These are phyloP conservation scores for Sternarchorhynchus goeldii DNA, from an alignment of 2,797 vertebrate species.

Conservation along the genomic window DNA sequence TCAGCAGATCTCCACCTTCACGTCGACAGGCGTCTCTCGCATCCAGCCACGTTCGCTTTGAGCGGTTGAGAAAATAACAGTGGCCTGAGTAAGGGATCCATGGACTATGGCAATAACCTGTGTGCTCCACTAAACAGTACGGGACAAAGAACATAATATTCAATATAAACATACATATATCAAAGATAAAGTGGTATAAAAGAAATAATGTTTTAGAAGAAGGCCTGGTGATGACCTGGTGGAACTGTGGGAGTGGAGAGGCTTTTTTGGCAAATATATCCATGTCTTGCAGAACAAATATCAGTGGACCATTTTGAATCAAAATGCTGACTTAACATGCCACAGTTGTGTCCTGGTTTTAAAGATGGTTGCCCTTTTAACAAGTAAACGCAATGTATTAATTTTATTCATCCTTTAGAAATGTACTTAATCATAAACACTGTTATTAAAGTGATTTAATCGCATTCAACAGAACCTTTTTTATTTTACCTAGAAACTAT, in stretches of 20 bases:
- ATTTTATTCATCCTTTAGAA: not conserved
- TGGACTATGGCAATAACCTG: slow-evolving; percentile 63
- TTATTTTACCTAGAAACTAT: too few species aligned
- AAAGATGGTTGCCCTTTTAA: slow-evolving; percentile 82
- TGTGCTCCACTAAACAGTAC: slow-evolving; percentile 61
- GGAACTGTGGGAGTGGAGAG: slow-evolving; percentile 71
- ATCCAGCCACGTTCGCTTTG: slow-evolving; percentile 76
- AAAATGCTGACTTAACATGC: slow-evolving; percentile 74
- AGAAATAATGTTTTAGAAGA: not conserved
- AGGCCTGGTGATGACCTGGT: slow-evolving; percentile 69
- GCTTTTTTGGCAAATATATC: slow-evolving; percentile 88
- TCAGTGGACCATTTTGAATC: slow-evolving; percentile 83
- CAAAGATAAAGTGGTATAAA: not conserved
- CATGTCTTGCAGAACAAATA: slow-evolving; percentile 80
- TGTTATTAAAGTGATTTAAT: too few species aligned
- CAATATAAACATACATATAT: slow-evolving; percentile 6
- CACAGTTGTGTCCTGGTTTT: slow-evolving; percentile 86
- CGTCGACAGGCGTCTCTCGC: slow-evolving; percentile 81
- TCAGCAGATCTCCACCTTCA: slow-evolving; percentile 84
- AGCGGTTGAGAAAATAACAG: slow-evolving; percentile 83
- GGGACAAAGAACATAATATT: slow-evolving; percentile 10
- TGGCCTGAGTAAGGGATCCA: slow-evolving; percentile 87
- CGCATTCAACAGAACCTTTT: too few species aligned
- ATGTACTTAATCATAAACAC: too few species aligned
- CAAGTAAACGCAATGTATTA: slow-evolving; percentile 40